Base-by-base conservation (phyloP, 2,113 vertebrate genomes). In the Centropus unirufus region DNA sequence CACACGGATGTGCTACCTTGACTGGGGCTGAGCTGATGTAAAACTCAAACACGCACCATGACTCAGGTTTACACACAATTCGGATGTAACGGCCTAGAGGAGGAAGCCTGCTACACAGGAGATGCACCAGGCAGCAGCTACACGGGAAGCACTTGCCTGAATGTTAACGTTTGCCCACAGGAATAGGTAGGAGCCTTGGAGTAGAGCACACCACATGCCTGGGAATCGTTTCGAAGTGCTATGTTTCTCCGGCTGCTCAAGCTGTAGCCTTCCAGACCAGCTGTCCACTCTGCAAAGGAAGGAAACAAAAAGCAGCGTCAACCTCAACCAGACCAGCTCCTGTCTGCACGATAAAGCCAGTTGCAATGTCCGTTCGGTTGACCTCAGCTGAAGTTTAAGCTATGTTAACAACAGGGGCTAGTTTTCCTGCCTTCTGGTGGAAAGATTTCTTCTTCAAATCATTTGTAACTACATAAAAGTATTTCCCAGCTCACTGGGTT, bases 211-310 rank as follows among this genome's bases (percentile, higher is more conserved):
- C 97, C 98, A 0, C 98, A 97, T 0, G 98, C 96, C 30, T 98
- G 94, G 3, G 98, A 98, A 85, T 99, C 99, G 2, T 98, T 99
- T 18, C 99, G 98, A 72, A 99, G 98, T 0, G 99, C 99, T 19
- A 99, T 99, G 96, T 99, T 99, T 63, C 97, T 98, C 91, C 99
- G 98, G 93, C 99, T 99, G 98, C 99, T 99, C 96, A 99, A 93
- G 96, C 99, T 99, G 98, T 99, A 99, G 24, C 99, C 99, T 24
- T 99, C 99, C 39, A 98, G 98, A 70, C 99, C 99, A 16, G 98
- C 8, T 89, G 98, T 97, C 99, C 99, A 99, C 86, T 99, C 99
- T 98, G 90, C 89, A 93, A 74, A 93, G 64, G 59, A 42, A 72
- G 92, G 39, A 72, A 32, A 72, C 89, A 39, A 57, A 66, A 46